phyloP scores from a whole-genome alignment of 2,888 invertebrate genomes.

The Macrophya annulata region DNA sequence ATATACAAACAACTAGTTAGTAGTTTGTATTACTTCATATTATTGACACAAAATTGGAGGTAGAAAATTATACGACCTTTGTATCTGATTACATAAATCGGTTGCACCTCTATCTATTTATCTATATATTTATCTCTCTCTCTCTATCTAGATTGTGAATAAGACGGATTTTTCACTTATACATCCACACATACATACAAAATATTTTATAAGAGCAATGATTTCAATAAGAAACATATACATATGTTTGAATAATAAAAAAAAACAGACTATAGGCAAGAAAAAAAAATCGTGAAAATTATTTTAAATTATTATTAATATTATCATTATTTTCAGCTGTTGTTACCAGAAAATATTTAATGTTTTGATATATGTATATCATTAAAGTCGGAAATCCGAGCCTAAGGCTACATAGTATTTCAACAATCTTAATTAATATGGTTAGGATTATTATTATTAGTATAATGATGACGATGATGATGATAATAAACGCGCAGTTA shows the following conservation, averaged over 20 bases:
- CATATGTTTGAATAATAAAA: too few species aligned
- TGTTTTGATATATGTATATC: too few species aligned
- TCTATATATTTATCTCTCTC: neutral
- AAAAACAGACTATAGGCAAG: too few species aligned
- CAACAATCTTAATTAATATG: too few species aligned
- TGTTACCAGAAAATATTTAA: too few species aligned
- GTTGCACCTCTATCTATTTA: neutral
- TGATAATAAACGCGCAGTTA: neutral
- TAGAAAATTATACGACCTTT: slow-evolving; percentile 30
- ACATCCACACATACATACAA: neutral
- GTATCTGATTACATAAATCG: slow-evolving; percentile 7
- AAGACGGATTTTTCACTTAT: neutral
- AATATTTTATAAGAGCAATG: too few species aligned
- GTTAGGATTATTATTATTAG: neutral
- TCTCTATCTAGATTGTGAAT: neutral
- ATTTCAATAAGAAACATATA: too few species aligned
- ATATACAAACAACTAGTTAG: neutral
- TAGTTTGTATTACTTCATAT: neutral
- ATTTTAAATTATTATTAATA: too few species aligned
- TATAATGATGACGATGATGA: neutral
- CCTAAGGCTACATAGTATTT: neutral
- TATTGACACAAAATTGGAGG: neutral
- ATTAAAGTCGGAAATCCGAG: neutral
- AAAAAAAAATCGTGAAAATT: neutral
- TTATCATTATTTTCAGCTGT: too few species aligned